Conservation (phyloP, 2,888 invertebrate species). For the Protodeltote pygarga region DNA sequence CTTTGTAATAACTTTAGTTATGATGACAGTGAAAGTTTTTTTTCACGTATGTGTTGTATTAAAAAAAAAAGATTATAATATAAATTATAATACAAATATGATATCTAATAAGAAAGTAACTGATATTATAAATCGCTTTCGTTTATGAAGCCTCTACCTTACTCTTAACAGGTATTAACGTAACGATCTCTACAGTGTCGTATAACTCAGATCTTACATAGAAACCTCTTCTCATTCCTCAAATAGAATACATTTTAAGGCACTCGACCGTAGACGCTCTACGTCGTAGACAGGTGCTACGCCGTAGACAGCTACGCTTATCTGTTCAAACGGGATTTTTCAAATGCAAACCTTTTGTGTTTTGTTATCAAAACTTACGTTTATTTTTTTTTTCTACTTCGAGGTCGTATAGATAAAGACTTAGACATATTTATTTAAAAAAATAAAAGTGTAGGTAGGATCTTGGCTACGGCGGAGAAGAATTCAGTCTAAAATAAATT, state of each 20-base stretch:
- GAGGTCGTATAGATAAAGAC: slow-evolving; percentile 14
- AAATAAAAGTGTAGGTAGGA: slow-evolving; percentile 1
- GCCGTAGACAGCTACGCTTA: slow-evolving; percentile 23
- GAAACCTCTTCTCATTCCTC: slow-evolving; percentile 9
- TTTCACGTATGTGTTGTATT: too few species aligned
- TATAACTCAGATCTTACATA: slow-evolving; percentile 18
- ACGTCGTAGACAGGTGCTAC: slow-evolving; percentile 25
- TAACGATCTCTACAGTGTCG: slow-evolving; percentile 10
- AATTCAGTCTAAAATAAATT: too few species aligned
- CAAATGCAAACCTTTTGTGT: slow-evolving; percentile 6
- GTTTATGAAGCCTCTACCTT: neutral
- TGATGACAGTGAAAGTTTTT: too few species aligned
- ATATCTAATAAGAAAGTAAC: too few species aligned
- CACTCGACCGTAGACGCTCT: slow-evolving; percentile 14
- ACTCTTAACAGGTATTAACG: slow-evolving; percentile 19
- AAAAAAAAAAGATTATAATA: too few species aligned
- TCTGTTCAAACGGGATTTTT: slow-evolving; percentile 7
- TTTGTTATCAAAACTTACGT: neutral
- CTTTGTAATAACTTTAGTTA: too few species aligned
- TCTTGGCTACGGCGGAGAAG: too few species aligned
- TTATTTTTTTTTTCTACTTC: slow-evolving; percentile 4
- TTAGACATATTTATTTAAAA: slow-evolving; percentile 3
- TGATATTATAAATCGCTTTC: neutral
- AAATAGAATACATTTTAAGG: slow-evolving; percentile 22
- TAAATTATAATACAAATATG: too few species aligned